Percentiles rank a stretch among this genome's conserved stretches.
Evolutionary conservation across 2,888 invertebrate genomes (phyloP).

Genomic region (Melieria crassipennis): DNA sequence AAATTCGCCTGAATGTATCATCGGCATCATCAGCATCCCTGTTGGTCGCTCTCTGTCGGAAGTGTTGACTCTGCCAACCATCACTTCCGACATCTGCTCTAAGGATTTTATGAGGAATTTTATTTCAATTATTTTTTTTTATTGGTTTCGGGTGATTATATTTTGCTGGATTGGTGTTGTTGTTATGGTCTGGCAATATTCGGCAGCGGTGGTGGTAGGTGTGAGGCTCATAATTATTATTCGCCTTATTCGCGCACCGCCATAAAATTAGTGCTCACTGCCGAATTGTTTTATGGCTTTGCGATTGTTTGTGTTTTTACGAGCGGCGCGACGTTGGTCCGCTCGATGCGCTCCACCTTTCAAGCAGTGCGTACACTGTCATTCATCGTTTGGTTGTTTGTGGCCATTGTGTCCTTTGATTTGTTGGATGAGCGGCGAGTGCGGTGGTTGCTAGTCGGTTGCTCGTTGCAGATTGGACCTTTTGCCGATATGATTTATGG

Average conservation of each 20-base stretch:
- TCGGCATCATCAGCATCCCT: too few species aligned
- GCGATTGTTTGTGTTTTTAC: slow-evolving; percentile 35
- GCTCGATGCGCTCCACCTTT: too few species aligned
- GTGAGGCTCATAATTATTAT: slow-evolving; percentile 48
- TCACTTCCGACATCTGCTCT: too few species aligned
- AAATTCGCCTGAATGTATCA: too few species aligned
- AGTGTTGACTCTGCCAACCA: too few species aligned
- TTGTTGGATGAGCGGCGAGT: not conserved
- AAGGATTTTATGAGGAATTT: too few species aligned
- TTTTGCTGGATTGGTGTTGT: slow-evolving; percentile 1
- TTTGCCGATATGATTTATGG: too few species aligned
- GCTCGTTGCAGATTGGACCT: too few species aligned
- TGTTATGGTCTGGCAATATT: not conserved
- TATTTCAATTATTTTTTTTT: not conserved
- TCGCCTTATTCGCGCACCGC: slow-evolving; percentile 43
- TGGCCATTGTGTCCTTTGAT: not conserved
- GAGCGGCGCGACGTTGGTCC: not conserved
- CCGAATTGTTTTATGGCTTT: slow-evolving; percentile 37
- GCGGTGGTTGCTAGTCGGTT: too few species aligned
- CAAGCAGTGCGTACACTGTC: too few species aligned
- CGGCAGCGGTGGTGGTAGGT: slow-evolving; percentile 9
- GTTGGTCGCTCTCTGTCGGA: too few species aligned
- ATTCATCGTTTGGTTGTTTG: not conserved
- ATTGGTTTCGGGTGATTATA: not conserved
- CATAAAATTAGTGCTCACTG: slow-evolving; percentile 54